Base-by-base conservation (phyloP, 2,888 invertebrate genomes). In the Brenthis ino region DNA sequence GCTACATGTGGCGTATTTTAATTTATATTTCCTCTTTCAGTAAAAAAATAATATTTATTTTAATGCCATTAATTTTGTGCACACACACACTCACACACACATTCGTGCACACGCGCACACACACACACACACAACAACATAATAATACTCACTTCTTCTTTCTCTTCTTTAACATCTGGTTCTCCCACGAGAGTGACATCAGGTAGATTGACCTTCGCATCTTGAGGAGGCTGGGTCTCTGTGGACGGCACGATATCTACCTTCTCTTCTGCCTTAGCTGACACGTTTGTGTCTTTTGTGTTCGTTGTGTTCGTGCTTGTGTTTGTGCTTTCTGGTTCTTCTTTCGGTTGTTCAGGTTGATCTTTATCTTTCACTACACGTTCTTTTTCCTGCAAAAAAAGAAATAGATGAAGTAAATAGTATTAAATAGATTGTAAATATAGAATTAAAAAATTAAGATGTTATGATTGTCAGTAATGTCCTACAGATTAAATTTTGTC, bases 131-230 rank as follows among this genome's bases (percentile, higher is more conserved):
- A 53, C n/a, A 51, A 51, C 14, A 51, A 51, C 8, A 53, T 16
- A 6, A 53, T 37, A 33, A 4, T 6, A 67, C 73, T 67, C 3
- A 78, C 78, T 72, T 77, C 76, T 50, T 77, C 76, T 33, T 71
- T 74, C 8, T 86, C 85, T 47, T 87, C 89, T 37, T 85, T 85
- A 3, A 16, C 58, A 6, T 68, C 70, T 6, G 80, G 76, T 4
- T 86, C 88, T 0, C 88, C 86, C 0, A 91, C 91, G 0, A 87
- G 72, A 1, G 89, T 88, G 11, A 90, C 93, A 71, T 91, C 92
- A 0, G 91, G 91, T 64, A 92, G 72, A 60, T 87, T 91, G 0
- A 75, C 73, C 16, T 76, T 77, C 13, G 61, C 72, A 55, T 79
- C 70, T n/a, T 66, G 65, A 8, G 14, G 64, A 48, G 12, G 47